Base-by-base conservation (phyloP, 2,888 invertebrate species). In the Aradus depressus region DNA sequence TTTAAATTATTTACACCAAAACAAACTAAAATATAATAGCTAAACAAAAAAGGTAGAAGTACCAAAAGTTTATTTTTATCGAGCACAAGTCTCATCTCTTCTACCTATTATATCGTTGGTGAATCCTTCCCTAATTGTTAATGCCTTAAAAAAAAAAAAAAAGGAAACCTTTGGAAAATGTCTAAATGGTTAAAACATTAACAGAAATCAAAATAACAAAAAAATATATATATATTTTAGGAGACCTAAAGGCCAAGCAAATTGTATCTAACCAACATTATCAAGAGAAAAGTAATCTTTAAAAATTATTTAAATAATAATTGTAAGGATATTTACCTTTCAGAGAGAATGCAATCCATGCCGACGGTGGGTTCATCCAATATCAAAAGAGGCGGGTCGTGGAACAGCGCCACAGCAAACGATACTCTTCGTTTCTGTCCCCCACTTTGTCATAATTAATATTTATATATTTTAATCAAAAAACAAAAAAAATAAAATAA, bases 281-380 rank as follows among this genome's bases (percentile, higher is more conserved):
- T n/a, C n/a, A n/a, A n/a, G n/a, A n/a, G n/a, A 31, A 31, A 31
- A 31, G 12, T 31, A 12, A 31, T 10, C 10, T 10, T 8, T 38
- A 38, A 14, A 38, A 38, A 38, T 8, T 8, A 10, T 22, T n/a
- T n/a, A n/a, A n/a, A n/a, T n/a, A n/a, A n/a, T n/a, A n/a, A n/a
- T n/a, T n/a, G n/a, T n/a, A n/a, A n/a, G n/a, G n/a, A 50, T 25
- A 10, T 22, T n/a, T 32, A 49, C 49, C 49, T 49, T 19, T 49
- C 41, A 6, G 41, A 39, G 3, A 49, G 32, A 16, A 49, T 21
- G 42, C 49, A 49, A 23, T 49, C 49, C 49, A 49, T 49, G n/a
- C 49, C 49, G 14, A 49, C 49, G 1, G 49, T 49, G 16, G 49
- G 49, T 26, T 49, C 49, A 18, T 49, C 49, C 31, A 49, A 31